These are phyloP conservation scores for Xenopus laevis DNA, from an alignment of 2,113 vertebrate genomes.

Conservation along the genomic window DNA sequence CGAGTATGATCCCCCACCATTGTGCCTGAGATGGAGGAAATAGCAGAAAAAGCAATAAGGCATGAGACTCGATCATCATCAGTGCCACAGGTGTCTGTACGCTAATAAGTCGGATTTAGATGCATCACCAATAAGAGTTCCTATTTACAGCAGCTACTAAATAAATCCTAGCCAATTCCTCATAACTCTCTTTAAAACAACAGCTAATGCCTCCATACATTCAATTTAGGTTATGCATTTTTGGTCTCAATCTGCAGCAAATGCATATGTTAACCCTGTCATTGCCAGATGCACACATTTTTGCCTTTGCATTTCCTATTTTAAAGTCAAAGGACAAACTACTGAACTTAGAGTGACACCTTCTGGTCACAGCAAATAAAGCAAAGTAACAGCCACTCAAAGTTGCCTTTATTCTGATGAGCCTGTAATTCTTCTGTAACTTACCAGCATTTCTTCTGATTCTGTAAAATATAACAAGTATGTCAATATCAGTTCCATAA, in stretches of 20 bases:
- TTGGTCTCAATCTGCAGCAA: background rate
- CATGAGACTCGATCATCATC: background rate
- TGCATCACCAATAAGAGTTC: background rate
- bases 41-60: slow-evolving; percentile 7
- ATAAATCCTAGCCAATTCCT: background rate
- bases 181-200: background rate
- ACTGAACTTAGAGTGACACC: background rate
- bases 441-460: too few species aligned
- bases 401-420: too few species aligned
- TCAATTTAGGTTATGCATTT: background rate
- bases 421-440: too few species aligned
- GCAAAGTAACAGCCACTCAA: background rate
- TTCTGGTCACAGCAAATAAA: background rate
- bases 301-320: too few species aligned
- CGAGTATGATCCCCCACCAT: slow-evolving; percentile 98
- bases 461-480: background rate
- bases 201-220: background rate
- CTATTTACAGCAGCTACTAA: background rate
- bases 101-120: background rate
- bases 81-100: background rate
- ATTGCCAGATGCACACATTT: background rate
- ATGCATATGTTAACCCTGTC: background rate
- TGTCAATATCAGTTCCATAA: background rate
- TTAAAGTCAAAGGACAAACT: too few species aligned
- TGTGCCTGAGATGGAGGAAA: slow-evolving; percentile 70